These are phyloP conservation scores for Grapholita molesta DNA, from an alignment of 1,140 invertebrate genomes.

Conservation along the genomic window DNA sequence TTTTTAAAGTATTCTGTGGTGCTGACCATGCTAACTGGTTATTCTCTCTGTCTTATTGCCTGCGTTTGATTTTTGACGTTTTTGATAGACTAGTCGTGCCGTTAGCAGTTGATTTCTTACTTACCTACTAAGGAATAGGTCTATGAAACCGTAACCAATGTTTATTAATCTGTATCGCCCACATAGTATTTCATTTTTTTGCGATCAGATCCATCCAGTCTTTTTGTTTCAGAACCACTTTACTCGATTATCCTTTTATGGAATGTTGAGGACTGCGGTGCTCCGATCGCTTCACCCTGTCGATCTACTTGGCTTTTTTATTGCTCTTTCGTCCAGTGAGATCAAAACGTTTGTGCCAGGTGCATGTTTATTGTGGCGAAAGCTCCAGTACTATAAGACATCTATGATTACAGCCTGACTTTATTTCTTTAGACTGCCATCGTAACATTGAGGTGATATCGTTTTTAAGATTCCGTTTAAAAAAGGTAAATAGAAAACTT, in stretches of 20 bases:
- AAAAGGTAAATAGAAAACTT: too few relatives aligned
- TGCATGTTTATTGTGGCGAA: not conserved
- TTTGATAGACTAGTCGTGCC: not conserved
- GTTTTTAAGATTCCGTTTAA: too few relatives aligned
- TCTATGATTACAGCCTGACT: not conserved
- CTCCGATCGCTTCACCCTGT: conserved; percentile 1
- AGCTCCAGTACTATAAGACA: not conserved
- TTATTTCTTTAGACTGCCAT: not conserved
- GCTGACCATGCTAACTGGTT: too few relatives aligned
- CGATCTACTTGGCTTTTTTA: conserved; percentile 6
- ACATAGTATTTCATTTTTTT: not conserved
- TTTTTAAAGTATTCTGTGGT: too few relatives aligned
- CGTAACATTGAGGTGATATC: not conserved
- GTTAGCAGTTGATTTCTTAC: not conserved
- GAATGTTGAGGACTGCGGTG: conserved; percentile 15
- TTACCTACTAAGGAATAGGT: not conserved
- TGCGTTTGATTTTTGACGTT: too few relatives aligned
- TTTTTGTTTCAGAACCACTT: conserved; percentile 16
- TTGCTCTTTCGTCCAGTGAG: not conserved
- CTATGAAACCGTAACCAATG: not conserved
- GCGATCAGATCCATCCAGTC: not conserved
- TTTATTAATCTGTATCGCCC: not conserved
- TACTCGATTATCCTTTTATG: not conserved
- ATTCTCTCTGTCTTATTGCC: too few relatives aligned
- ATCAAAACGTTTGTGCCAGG: not conserved